Evolutionary conservation across 2,113 vertebrate genomes (phyloP), one percentile per base, ranked within the genome.

Genomic region (Petrocephalus zakoni): DNA sequence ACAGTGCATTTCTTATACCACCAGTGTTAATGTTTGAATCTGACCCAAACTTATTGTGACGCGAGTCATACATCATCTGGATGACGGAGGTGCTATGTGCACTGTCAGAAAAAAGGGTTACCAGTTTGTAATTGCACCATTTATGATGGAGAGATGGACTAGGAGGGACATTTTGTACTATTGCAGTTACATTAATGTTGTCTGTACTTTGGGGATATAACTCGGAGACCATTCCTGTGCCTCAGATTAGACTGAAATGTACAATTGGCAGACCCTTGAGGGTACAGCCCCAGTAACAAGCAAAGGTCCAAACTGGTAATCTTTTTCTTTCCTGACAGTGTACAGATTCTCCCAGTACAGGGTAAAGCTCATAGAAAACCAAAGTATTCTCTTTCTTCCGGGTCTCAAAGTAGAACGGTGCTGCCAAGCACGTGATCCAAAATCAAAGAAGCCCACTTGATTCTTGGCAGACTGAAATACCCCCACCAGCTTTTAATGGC

Each of bases 391-490:
- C 21, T n/a, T 51, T 49, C 82, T 84, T n/a, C 46, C n/a, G 46
- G 4, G 2, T 84, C 82, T 51, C 82, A 52, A 7, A 51, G 46
- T 51, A 51, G 22, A 29, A 25, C 9, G 82, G 6, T 0, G 1
- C 49, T 84, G 82, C 46, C 82, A 49, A 25, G 47, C 82, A 51
- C 10, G 82, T 52, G 82, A 84, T 52, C 22, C 21, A 49, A 84
- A 52, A 84, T 84, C 22, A 84, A 84, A 84, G 82, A 84, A 51
- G 82, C 46, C 82, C 82, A 84, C 82, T 84, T 84, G 82, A 84
- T 84, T 51, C 21, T 84, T 84, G 82, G 82, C 82, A 51, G 82
- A 84, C 47, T 51, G n/a, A 84, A 84, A 84, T 49, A 11, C 8
- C 37, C 64, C 1, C 2, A 21, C 61, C 61, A 47, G 19, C 78